Base-by-base conservation (phyloP, 2,113 vertebrate genomes). In the Charina bottae region DNA sequence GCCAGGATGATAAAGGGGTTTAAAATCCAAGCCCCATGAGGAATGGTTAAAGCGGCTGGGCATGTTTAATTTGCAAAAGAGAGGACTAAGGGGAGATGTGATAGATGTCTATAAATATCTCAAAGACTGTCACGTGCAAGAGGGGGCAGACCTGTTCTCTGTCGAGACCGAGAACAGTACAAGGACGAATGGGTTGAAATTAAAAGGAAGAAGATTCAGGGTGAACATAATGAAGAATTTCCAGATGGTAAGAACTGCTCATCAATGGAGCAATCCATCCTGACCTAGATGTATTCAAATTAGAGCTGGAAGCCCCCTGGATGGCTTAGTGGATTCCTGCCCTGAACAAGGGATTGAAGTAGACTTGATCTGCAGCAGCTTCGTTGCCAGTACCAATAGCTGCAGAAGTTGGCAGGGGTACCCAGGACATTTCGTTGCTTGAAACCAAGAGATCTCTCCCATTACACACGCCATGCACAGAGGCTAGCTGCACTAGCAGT, bases 1-100 rank as follows among this genome's bases (percentile, higher is more conserved):
- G 72, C 72, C 33, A 78, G 72, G 72, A 78, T 42, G 72, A 78
- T 78, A 78, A 78, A 78, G 72, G 72, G 72, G 72, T 78, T 78
- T 78, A 78, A 78, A 78, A 78, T 42, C 72, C 72, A 42, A 78
- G 33, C 72, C 72, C 72, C 33, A 23, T 21, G 33, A 78, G 33
- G 17, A 78, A 78, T 78, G 72, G 33, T 42, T 78, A 78, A 78
- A 78, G 72, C 72, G 42, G 72, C 72, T 78, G 72, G 72, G 72
- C 72, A 78, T 21, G 17, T 78, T 78, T 78, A 78, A 78, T 78
- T 78, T 78, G 33, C 72, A 78, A 78, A 42, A 42, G 33, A 78
- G 72, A 78, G 72, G 72, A 78, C 72, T 78, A 78, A 2, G 33
- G 64, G 33, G 72, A 78, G 72, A 78, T 78, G 19, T 42, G 72